phyloP scores from a whole-genome alignment of 2,888 invertebrate species.

The Antheraea assamensis region DNA sequence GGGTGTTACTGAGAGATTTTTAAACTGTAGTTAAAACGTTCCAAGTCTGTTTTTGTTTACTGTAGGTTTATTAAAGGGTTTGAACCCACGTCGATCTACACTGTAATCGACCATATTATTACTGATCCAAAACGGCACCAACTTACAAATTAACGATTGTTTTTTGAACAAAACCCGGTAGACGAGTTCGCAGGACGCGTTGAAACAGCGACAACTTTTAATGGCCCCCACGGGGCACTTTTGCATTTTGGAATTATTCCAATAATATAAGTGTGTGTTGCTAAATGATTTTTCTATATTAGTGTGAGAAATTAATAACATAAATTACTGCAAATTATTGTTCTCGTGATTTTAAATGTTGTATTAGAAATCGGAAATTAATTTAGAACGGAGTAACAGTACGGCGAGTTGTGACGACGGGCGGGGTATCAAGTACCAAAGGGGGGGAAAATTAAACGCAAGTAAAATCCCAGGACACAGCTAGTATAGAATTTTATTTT shows the following conservation, averaged over 20 bases:
- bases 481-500: too few relatives aligned
- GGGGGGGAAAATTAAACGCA: too few relatives aligned
- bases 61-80: background rate
- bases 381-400: too few relatives aligned
- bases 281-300: background rate
- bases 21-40: too few relatives aligned
- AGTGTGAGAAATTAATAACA: background rate
- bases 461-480: too few relatives aligned
- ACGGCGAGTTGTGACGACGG: too few relatives aligned
- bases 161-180: conserved; percentile 33
- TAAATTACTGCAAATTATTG: too few relatives aligned
- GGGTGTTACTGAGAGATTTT: too few relatives aligned
- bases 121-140: background rate
- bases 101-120: background rate
- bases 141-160: background rate
- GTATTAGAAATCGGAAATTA: too few relatives aligned
- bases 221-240: conserved; percentile 60
- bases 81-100: background rate
- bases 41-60: too few relatives aligned
- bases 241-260: conserved; percentile 55
- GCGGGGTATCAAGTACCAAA: too few relatives aligned
- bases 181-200: conserved; percentile 47
- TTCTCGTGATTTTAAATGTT: too few relatives aligned
- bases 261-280: conserved; percentile 33
- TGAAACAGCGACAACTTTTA: conserved; percentile 57